These are phyloP conservation scores for Saguinus midas DNA, from an alignment of 2,113 vertebrate genomes.

Conservation along the genomic window DNA sequence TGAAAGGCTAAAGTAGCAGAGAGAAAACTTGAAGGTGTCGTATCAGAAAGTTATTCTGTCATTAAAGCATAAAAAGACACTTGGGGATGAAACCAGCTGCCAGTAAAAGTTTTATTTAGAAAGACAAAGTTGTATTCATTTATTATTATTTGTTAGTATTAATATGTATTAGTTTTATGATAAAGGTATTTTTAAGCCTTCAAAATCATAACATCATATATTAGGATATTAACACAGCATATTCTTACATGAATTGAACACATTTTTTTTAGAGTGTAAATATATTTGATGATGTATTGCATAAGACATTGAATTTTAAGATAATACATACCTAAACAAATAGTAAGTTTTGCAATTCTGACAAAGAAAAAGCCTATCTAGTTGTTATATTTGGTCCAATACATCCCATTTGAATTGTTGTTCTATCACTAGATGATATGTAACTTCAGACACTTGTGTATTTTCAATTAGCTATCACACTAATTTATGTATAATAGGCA, in stretches of 20 bases:
- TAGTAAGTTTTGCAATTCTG: not conserved
- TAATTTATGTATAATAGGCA: not conserved
- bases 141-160: not conserved
- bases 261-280: not conserved
- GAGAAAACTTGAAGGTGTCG: not conserved
- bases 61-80: not conserved
- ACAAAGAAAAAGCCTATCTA: not conserved
- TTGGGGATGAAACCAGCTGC: not conserved
- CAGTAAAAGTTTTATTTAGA: not conserved
- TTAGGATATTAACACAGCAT: not conserved
- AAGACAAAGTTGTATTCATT: not conserved
- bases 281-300: not conserved
- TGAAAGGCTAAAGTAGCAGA: not conserved
- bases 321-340: not conserved
- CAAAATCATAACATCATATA: not conserved
- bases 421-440: not conserved
- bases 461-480: not conserved
- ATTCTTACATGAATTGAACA: not conserved
- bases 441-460: not conserved
- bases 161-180: not conserved
- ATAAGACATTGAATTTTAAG: not conserved
- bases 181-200: not conserved
- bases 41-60: not conserved
- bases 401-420: not conserved
- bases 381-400: not conserved